Evolutionary conservation across 2,797 vertebrate species (phyloP).

Genomic region (Tenualosa ilisha): DNA sequence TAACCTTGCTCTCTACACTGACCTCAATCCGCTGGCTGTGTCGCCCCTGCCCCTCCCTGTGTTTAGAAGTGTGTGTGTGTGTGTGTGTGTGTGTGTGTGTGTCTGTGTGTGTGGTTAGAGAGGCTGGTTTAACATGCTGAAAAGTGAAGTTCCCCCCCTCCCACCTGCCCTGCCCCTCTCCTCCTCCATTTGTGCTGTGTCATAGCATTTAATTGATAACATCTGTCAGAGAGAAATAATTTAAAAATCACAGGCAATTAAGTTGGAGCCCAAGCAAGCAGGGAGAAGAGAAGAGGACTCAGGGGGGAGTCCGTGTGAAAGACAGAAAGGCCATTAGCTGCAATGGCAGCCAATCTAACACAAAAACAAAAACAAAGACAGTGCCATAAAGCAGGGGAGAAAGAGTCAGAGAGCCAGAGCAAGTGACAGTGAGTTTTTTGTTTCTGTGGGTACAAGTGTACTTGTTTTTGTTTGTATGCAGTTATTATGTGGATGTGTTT

Average conservation of each 20-base stretch:
- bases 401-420: background rate
- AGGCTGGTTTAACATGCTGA: background rate
- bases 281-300: background rate
- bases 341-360: slow-evolving; percentile 2
- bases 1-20: background rate
- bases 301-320: background rate
- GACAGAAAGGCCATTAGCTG: slow-evolving; percentile 8
- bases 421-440: background rate
- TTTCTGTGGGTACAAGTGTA: background rate
- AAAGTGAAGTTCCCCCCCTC: background rate
- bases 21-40: background rate
- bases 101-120: background rate
- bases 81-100: slow-evolving; percentile 6
- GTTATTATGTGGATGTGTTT: background rate
- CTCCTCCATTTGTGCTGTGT: slow-evolving; percentile 34
- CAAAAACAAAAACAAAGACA: background rate
- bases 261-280: slow-evolving; percentile 16
- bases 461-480: background rate
- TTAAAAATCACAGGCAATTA: slow-evolving; percentile 51
- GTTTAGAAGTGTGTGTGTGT: background rate
- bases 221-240: slow-evolving; percentile 50
- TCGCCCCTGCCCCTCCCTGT: background rate
- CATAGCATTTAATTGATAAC: slow-evolving; percentile 52
- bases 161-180: background rate
- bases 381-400: background rate